phyloP scores from a whole-genome alignment of 2,113 vertebrate species.

The Piaya cayana region DNA sequence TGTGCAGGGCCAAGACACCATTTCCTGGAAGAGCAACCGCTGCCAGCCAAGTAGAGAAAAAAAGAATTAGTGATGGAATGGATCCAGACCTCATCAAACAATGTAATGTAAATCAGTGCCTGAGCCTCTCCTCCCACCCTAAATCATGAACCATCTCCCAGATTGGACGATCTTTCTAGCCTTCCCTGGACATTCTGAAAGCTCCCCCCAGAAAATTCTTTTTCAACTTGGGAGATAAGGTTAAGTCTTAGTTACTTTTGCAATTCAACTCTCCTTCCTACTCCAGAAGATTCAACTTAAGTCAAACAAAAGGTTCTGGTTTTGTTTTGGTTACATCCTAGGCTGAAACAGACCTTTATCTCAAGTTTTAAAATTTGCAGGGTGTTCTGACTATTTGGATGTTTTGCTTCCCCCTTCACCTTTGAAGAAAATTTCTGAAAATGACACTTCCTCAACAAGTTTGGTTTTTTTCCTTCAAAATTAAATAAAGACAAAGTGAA shows the following conservation, averaged over 20 bases:
- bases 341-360: background rate
- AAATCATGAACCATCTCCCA: background rate
- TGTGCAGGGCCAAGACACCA: background rate
- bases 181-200: background rate
- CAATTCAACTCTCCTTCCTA: background rate
- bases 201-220: background rate
- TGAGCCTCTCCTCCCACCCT: background rate
- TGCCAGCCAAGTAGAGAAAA: conserved; percentile 53
- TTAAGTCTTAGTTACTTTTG: background rate
- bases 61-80: background rate
- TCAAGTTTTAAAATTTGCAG: background rate
- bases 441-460: background rate
- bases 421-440: background rate
- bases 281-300: background rate
- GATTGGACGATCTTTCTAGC: background rate
- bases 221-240: background rate
- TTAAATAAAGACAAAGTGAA: background rate
- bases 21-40: conserved; percentile 80
- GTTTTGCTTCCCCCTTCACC: background rate
- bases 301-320: background rate
- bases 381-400: background rate
- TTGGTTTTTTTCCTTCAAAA: background rate
- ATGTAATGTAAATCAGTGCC: background rate
- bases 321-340: background rate
- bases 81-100: background rate